phyloP scores from a whole-genome alignment of 1,140 invertebrate genomes.

The Bombus terrestris region DNA sequence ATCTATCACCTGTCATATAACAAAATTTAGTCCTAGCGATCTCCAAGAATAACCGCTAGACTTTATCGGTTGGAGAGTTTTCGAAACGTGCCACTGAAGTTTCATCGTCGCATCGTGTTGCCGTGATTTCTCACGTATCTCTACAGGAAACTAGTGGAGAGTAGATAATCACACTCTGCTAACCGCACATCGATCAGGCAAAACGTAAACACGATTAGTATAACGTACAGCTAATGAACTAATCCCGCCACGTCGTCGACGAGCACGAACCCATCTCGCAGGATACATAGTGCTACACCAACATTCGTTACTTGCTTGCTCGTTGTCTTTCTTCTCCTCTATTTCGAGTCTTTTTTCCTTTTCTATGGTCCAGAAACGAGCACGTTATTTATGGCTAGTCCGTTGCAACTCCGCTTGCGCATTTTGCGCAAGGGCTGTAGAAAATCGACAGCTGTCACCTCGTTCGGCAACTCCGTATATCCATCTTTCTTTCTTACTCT shows the following conservation, averaged over 20 bases:
- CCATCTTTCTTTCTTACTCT: constrained; percentile 53
- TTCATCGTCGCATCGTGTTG: constrained; percentile 1
- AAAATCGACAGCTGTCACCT: constrained; percentile 71
- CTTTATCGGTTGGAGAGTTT: not conserved
- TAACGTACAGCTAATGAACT: constrained; percentile 73
- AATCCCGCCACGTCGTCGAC: constrained; percentile 69
- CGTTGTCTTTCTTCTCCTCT: not conserved
- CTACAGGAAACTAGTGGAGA: constrained; percentile 50
- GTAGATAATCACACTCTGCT: constrained; percentile 63
- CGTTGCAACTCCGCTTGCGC: constrained; percentile 64
- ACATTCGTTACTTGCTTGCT: constrained; percentile 31
- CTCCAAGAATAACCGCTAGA: not conserved
- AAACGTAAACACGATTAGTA: constrained; percentile 76
- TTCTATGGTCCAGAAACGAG: constrained; percentile 67
- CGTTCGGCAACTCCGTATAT: constrained; percentile 66
- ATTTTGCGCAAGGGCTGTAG: constrained; percentile 68
- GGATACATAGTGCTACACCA: not conserved
- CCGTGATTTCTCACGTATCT: constrained; percentile 60
- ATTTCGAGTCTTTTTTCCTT: constrained; percentile 20
- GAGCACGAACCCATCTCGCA: constrained; percentile 65
- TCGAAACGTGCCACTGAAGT: constrained; percentile 2
- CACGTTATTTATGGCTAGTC: constrained; percentile 70
- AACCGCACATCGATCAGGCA: constrained; percentile 67
- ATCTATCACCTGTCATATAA: too few relatives aligned
- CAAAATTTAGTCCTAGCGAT: too few relatives aligned